Evolutionary conservation across 2,888 invertebrate genomes (phyloP).

Genomic region (Drosophila anomelani): DNA sequence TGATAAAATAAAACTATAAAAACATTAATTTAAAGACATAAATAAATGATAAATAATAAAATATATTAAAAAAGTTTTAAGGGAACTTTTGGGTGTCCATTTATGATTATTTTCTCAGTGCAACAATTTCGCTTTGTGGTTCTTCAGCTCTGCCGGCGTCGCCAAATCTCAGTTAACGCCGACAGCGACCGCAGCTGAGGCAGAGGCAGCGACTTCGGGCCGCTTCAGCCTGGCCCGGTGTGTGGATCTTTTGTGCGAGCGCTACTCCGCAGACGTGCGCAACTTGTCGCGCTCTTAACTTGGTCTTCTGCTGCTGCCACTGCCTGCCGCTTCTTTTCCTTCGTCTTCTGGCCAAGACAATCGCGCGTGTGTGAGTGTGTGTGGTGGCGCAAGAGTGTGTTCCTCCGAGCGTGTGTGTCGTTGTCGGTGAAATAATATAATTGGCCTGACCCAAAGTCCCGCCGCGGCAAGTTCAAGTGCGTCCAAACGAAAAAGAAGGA

Average conservation of each 20-base stretch:
- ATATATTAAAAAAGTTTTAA: too few species aligned
- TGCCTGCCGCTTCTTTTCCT: conserved; percentile 52
- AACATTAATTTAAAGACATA: too few species aligned
- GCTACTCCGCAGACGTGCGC: conserved; percentile 76
- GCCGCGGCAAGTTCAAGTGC: conserved; percentile 44
- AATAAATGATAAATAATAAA: too few species aligned
- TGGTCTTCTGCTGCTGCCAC: conserved; percentile 60
- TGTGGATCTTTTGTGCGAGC: conserved; percentile 79
- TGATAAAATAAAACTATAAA: too few species aligned
- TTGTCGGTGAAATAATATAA: conserved; percentile 41
- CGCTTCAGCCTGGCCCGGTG: conserved; percentile 54
- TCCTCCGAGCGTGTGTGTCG: conserved; percentile 12
- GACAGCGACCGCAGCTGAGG: conserved; percentile 44
- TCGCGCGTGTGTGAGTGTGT: conserved; percentile 37
- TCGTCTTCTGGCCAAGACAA: conserved; percentile 40
- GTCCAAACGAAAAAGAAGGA: conserved; percentile 18
- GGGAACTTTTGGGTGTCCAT: too few species aligned
- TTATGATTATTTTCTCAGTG: background rate
- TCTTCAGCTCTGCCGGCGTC: conserved; percentile 49
- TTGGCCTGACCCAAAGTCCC: conserved; percentile 48
- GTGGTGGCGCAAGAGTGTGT: conserved; percentile 22
- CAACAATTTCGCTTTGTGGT: conserved; percentile 61
- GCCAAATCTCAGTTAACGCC: conserved; percentile 63
- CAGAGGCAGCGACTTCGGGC: conserved; percentile 44
- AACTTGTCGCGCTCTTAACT: conserved; percentile 67